Base-by-base conservation (phyloP, 1,140 invertebrate genomes). In the Drosophila cardini region DNA sequence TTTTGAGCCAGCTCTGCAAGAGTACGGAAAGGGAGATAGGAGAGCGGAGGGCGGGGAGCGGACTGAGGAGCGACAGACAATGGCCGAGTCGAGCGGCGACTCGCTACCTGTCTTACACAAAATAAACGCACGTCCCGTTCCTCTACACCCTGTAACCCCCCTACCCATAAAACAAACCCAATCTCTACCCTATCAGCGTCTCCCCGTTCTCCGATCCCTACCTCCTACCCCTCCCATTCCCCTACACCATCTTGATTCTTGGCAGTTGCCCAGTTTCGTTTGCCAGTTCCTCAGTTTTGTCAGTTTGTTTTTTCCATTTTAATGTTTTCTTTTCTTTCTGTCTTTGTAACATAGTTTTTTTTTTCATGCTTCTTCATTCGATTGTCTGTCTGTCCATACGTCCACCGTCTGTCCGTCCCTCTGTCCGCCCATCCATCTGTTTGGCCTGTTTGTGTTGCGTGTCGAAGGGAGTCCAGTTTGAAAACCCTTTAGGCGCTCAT, bases 51-150 rank as follows among this genome's bases (percentile, higher is more conserved):
- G 26, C 11, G 56, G 16, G 32, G n/a, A 13, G 16, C 32, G 36
- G 46, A 34, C 42, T 10, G 42, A 18, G 1, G 21, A 13, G 69
- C 53, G 36, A 21, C 57, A 72, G 70, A 83, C 78, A 81, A 81
- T 80, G 78, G 79, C 65, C 53, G 57, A 75, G 62, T 58, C 69
- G 57, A 80, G 57, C 61, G 62, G 64, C 74, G 72, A 79, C 78
- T 82, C 55, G 83, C 83, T 86, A 86, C 83, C 83, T 86, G 83
- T 86, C 83, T 86, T 86, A 86, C 83, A 86, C 83, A 86, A 86
- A 87, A 86, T 86, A 86, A 86, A 86, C 76, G 83, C 81, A 85
- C 81, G 75, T 80, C 52, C 40, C 67, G 60, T 71, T 55, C 48
- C 30, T 40, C 58, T 32, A 1, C 15, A 26, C 58, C 36, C 34